These are phyloP conservation scores for Capromys pilorides DNA, from an alignment of 2,797 vertebrate species.

Conservation along the genomic window DNA sequence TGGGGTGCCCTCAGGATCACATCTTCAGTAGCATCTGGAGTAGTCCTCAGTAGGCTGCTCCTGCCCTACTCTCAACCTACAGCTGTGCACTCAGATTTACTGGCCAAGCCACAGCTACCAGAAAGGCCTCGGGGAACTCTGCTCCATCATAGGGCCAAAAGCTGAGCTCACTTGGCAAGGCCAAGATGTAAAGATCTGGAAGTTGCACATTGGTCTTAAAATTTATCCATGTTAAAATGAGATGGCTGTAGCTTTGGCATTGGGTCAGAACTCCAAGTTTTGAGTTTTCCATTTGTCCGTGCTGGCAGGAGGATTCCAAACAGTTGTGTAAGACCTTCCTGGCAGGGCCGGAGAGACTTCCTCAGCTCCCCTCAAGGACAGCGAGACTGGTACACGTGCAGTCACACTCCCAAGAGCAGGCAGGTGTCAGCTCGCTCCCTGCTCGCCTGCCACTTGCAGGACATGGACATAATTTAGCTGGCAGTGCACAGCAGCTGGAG, in stretches of 20 bases:
- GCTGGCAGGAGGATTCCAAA: constrained; percentile 37
- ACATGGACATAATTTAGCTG: not conserved
- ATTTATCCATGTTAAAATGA: constrained; percentile 3
- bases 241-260: not conserved
- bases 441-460: not conserved
- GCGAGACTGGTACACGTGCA: not conserved
- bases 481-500: not conserved
- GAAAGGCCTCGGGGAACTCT: not conserved
- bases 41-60: not conserved
- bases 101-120: not conserved
- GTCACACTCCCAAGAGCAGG: not conserved
- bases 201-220: not conserved
- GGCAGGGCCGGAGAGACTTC: not conserved
- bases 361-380: not conserved
- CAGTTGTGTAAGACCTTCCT: not conserved
- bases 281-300: not conserved
- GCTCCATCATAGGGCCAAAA: not conserved
- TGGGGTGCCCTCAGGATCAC: too few species aligned
- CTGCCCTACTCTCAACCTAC: not conserved
- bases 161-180: not conserved
- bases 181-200: not conserved
- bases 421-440: not conserved
- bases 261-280: not conserved
- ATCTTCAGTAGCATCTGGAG: not conserved
- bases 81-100: not conserved